Evolutionary conservation across 23 tunicate species (phyloP), one percentile per base, ranked within the genome.

Genomic region (Ciona savignyi): DNA sequence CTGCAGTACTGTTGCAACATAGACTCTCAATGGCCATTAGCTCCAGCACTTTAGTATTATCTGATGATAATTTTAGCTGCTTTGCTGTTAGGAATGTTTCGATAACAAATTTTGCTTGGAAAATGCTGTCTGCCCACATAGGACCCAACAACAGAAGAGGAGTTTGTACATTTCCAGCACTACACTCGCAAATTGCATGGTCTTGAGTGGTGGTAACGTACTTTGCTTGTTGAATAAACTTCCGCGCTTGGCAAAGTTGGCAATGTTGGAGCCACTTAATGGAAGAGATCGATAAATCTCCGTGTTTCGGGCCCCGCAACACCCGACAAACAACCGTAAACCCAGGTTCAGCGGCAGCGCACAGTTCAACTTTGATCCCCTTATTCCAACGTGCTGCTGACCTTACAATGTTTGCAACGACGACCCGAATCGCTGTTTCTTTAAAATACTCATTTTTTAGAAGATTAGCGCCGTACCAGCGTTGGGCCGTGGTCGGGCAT

Each of bases 81-180:
- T 19, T 68, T 23, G 70, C 67, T 6, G 26, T 62, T 4, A 68
- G 2, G n/a, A 35, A 63, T 2, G 75, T 63, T 9, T 68, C 31
- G 29, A 62, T 25, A 2, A 84, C 4, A 76, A 91, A 91, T 0
- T 11, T 34, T 32, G 88, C 27, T 49, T 85, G 71, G 63, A 65
- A 91, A 42, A 91, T 80, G 21, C 62, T 48, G 1, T 83, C 86
- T 6, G 76, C 29, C 78, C 81, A 91, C 61, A 80, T 65, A 6
- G 97, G 91, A 25, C 97, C 97, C 15, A 91, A 75, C 60, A 74
- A 28, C 29, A 85, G 30, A 19, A 91, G 29, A 24, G 97, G 92
- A 0, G 84, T 32, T 22, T 25, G 30, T 15, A 69, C 49, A 1
- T 60, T 68, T 29, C 76, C 35, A 21, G 25, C 26, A 30, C 63